Evolutionary conservation across 2,113 vertebrate species (phyloP).

Genomic region (Diadophis punctatus): DNA sequence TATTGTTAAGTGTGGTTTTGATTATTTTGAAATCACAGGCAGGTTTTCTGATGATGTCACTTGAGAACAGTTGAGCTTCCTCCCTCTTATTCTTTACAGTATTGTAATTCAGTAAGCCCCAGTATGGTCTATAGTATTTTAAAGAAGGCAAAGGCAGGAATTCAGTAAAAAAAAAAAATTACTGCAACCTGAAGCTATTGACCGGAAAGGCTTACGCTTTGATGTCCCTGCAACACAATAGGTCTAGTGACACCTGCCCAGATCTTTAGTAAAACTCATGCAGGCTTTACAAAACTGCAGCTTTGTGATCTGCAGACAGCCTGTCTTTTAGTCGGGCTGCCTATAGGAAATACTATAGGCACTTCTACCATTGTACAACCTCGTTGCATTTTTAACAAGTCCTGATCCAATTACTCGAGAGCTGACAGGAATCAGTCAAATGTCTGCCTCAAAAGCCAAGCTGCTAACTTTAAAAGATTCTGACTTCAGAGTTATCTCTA

Average conservation of each 20-base stretch:
- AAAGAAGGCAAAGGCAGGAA: neutral
- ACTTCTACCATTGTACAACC: conserved; percentile 4
- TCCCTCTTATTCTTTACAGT: neutral
- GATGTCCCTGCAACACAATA: conserved; percentile 25
- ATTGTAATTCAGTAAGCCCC: neutral
- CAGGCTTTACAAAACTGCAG: conserved; percentile 14
- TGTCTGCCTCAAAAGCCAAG: conserved; percentile 41
- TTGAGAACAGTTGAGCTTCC: neutral
- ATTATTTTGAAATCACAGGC: neutral
- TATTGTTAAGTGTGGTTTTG: neutral
- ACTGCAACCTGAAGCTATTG: neutral
- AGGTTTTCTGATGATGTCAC: conserved; percentile 11
- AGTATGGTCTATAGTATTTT: neutral
- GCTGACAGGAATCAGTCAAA: conserved; percentile 50
- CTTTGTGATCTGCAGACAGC: conserved; percentile 17
- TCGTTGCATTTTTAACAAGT: conserved; percentile 49
- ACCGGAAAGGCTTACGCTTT: conserved; percentile 17
- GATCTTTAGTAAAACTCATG: conserved; percentile 28
- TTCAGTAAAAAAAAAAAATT: neutral
- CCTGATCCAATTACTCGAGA: conserved; percentile 21
- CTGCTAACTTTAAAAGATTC: conserved; percentile 39
- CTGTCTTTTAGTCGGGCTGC: conserved; percentile 1
- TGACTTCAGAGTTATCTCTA: conserved; percentile 33
- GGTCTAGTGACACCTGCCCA: neutral
- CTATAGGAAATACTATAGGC: neutral